Conservation (phyloP, 2,888 invertebrate genomes). For the Cetonia aurata region DNA sequence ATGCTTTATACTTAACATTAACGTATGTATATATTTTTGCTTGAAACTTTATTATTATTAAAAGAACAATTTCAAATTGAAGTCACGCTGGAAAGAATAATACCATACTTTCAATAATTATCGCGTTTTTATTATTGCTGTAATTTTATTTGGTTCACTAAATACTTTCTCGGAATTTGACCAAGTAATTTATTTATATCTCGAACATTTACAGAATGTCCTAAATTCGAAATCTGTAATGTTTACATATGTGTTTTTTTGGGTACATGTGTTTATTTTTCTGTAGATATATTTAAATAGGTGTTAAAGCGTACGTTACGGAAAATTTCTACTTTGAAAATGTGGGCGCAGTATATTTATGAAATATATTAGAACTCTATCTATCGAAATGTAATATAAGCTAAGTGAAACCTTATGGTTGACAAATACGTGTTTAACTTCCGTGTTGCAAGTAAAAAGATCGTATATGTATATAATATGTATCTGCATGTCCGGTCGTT, state of each 20-base stretch:
- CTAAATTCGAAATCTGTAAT: too few species aligned
- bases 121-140: too few species aligned
- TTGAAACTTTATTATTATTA: too few species aligned
- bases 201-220: too few species aligned
- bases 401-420: constrained; percentile 17
- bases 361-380: constrained; percentile 11
- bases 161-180: too few species aligned
- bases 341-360: neutral
- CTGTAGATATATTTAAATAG: neutral
- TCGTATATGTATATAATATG: neutral
- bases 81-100: too few species aligned
- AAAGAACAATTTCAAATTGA: too few species aligned
- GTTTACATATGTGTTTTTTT: neutral
- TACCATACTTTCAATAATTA: too few species aligned
- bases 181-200: too few species aligned
- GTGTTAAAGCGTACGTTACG: neutral
- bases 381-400: constrained; percentile 4
- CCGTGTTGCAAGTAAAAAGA: constrained; percentile 38
- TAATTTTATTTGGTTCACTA: too few species aligned
- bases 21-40: too few species aligned
- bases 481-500: constrained; percentile 40
- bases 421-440: constrained; percentile 23
- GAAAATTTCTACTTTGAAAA: constrained; percentile 2
- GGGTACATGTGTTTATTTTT: constrained; percentile 5
- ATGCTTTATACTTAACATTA: too few species aligned